Percentiles rank a stretch among this genome's conserved stretches.
These are phyloP conservation scores for Pluvianellus socialis DNA, from an alignment of 2,113 vertebrate genomes.

Conservation along the genomic window DNA sequence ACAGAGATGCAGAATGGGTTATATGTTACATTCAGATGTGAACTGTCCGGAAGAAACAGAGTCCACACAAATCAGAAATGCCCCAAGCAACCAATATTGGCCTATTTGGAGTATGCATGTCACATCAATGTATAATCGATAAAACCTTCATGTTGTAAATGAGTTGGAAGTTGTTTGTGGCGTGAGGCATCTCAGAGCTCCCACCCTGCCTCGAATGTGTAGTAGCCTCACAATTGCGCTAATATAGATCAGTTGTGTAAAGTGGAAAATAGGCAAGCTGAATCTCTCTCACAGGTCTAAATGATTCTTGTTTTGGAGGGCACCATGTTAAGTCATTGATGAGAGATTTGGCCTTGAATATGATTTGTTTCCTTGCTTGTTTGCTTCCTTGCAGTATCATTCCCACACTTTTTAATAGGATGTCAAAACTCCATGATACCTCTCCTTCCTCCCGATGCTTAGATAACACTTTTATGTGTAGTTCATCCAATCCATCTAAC, in stretches of 20 bases:
- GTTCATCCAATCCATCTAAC: not conserved
- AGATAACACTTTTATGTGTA: not conserved
- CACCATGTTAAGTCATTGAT: not conserved
- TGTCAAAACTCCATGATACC: not conserved
- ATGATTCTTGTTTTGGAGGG: not conserved
- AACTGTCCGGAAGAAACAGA: not conserved
- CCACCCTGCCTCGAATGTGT: not conserved
- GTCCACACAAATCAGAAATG: not conserved
- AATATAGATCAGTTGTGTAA: accelerated
- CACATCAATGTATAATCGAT: not conserved
- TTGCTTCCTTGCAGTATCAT: not conserved
- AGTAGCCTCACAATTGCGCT: not conserved
- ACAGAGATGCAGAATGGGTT: not conserved
- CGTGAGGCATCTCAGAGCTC: not conserved
- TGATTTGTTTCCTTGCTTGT: not conserved
- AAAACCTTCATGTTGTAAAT: not conserved
- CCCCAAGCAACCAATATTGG: not conserved
- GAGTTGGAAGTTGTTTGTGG: not conserved
- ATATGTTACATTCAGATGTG: not conserved
- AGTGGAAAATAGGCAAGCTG: not conserved
- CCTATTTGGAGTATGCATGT: not conserved
- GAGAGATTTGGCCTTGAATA: not conserved
- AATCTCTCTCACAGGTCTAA: not conserved
- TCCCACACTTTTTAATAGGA: not conserved
- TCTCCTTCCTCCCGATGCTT: not conserved